phyloP scores from a whole-genome alignment of 2,797 vertebrate genomes.

The Saxicola maurus region DNA sequence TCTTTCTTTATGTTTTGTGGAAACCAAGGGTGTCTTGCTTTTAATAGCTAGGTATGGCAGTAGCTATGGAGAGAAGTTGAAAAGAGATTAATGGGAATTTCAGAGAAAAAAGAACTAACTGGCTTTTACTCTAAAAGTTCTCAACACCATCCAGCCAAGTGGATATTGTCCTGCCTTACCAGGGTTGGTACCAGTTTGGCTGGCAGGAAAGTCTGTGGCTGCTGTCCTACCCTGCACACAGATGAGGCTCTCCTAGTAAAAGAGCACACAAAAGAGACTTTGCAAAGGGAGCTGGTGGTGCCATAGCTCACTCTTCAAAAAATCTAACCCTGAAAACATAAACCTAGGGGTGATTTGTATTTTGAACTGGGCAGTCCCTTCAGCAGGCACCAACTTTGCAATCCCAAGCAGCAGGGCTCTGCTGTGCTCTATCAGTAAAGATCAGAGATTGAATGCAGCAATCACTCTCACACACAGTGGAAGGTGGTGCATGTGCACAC shows the following conservation, averaged over 20 bases:
- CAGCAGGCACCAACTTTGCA: fast-evolving
- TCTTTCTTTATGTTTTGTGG: neutral
- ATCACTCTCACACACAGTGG: fast-evolving
- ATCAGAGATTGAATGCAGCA: neutral
- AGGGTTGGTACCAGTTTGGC: neutral
- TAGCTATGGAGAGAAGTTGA: neutral
- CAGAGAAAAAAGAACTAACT: conserved; percentile 9
- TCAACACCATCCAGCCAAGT: neutral
- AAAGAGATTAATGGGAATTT: neutral
- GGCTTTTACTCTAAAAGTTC: conserved; percentile 14
- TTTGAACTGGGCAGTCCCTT: neutral
- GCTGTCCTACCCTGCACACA: neutral
- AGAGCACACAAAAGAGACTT: neutral
- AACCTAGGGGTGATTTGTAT: neutral
- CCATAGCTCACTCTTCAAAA: neutral
- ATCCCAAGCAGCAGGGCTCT: neutral
- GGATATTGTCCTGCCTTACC: neutral
- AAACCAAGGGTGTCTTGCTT: conserved; percentile 13
- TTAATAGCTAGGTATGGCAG: conserved; percentile 32
- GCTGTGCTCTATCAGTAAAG: neutral
- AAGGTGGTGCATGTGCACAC: neutral
- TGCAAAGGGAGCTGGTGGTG: neutral
- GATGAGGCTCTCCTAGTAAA: neutral
- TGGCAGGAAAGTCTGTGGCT: neutral
- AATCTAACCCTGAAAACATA: neutral